phyloP scores from a whole-genome alignment of 2,888 invertebrate genomes.

The Scaptomyza polygonia region DNA sequence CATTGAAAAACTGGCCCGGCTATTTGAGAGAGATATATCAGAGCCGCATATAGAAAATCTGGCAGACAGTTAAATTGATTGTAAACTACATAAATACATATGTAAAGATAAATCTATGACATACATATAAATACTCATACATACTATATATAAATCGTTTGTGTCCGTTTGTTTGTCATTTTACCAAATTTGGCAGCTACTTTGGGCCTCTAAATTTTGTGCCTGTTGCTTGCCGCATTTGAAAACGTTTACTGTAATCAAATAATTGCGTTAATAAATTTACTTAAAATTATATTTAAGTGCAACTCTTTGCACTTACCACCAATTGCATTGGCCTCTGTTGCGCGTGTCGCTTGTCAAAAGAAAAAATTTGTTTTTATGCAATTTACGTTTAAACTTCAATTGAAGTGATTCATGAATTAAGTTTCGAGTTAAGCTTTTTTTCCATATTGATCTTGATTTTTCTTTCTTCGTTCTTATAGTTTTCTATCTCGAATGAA shows the following conservation, averaged over 20 bases:
- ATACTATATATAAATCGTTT: slow-evolving; percentile 22
- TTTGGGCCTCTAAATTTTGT: slow-evolving; percentile 20
- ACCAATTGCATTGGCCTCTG: slow-evolving; percentile 30
- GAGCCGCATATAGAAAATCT: slow-evolving; percentile 58
- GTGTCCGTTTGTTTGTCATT: slow-evolving; percentile 47
- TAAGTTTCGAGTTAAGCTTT: slow-evolving; percentile 12
- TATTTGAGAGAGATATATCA: slow-evolving; percentile 25
- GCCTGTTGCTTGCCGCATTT: slow-evolving; percentile 24
- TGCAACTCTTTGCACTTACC: slow-evolving; percentile 62
- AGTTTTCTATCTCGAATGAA: slow-evolving; percentile 31
- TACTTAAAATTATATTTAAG: slow-evolving; percentile 53
- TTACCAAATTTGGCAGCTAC: slow-evolving; percentile 66
- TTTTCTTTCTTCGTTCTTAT: neutral
- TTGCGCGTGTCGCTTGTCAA: neutral
- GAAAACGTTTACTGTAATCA: slow-evolving; percentile 56
- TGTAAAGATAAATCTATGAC: slow-evolving; percentile 51
- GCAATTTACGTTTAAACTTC: neutral
- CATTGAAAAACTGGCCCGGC: slow-evolving; percentile 31
- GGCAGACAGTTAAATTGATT: slow-evolving; percentile 74
- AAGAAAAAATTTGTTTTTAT: slow-evolving; percentile 12
- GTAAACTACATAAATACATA: slow-evolving; percentile 58
- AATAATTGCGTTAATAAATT: slow-evolving; percentile 76
- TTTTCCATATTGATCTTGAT: slow-evolving; percentile 21
- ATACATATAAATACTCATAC: too few relatives aligned
- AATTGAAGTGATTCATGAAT: slow-evolving; percentile 11